Evolutionary conservation across 2,113 vertebrate genomes (phyloP), one percentile per base, ranked within the genome.

Genomic region (Octodon degus): DNA sequence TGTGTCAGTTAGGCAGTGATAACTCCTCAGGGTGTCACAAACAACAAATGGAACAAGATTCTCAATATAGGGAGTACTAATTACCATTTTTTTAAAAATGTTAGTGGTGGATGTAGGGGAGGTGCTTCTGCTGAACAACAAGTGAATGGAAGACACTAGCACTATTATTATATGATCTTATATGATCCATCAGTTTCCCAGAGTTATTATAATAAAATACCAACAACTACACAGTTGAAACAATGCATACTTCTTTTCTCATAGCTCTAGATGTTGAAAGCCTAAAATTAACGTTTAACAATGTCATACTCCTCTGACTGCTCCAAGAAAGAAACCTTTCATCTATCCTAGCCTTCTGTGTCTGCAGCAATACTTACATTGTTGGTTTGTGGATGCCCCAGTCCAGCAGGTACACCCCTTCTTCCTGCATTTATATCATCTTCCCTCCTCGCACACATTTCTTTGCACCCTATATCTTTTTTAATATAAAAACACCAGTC

Each of bases 231-330:
- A 27, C 19, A 81, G 1, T 58, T 79, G 8, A 67, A 82, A 62
- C 76, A 32, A 47, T n/a, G 62, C 53, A 24, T 70, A 53, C 12
- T 6, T 40, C 60, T 76, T n/a, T 55, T 89, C 50, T 67, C 12
- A 60, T 3, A 1, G 2, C 17, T 40, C 37, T 67, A 19, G 58
- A 37, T 12, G 55, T 58, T n/a, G 50, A 27, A 95, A 80, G 20
- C 81, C 58, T 43, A 60, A 89, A 82, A 40, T 47, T 19, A 81
- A 81, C 27, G 25, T n/a, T 6, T 74, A 1, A 10, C 11, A 34
- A 58, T 12, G 24, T 5, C 14, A 0, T 0, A 9, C 63, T 7
- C 10, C 43, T 81, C 65, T 2, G 25, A 55, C 0, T 22, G 1
- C 47, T 67, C 63, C 53, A 32, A 16, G 20, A 14, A 3, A 50